Base-by-base conservation (phyloP, 2,113 vertebrate species). In the Leucoraja erinaceus region DNA sequence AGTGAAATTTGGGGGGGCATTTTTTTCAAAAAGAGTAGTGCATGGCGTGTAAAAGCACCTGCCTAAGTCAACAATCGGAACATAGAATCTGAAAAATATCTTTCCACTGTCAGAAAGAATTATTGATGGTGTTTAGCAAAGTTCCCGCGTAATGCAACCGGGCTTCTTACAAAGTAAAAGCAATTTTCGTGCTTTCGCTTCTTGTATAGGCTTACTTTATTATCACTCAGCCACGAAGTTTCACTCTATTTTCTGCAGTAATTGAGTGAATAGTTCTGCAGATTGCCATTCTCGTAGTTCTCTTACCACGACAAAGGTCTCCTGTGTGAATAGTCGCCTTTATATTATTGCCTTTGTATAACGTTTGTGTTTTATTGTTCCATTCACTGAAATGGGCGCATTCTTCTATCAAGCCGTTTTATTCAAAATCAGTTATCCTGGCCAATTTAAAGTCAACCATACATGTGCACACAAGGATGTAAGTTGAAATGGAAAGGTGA, bases 121-220 rank as follows among this genome's bases (percentile, higher is more conserved):
- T 91, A 91, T 91, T 70, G 8, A 66, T 91, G 88, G 88, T 91
- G 72, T 47, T 72, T 91, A 91, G 88, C 66, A 91, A 38, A 72
- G 66, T 70, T 38, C 88, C 72, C 3, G 31, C 66, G 88, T 90
- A 90, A 90, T 90, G 88, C 63, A 90, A 90, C 47, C 88, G 72
- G 88, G 38, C 88, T 91, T 91, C 88, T 91, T 91, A 91, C 66
- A 72, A 91, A 6, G 70, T 47, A 68, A 72, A 91, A 68, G 16
- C 31, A 91, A 91, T 70, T 68, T 91, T 91, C 66, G 38, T 20
- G 25, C 88, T 72, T 22, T 33, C n/a, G 6, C n/a, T 31, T 72
- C 33, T 91, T 47, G 88, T 72, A 22, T 91, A 72, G 66, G 88
- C 66, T 91, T 91, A 91, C 63, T 91, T 68, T 72, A 91, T 25